Conservation (phyloP, 2,113 vertebrate species). For the Stigmatopora nigra region DNA sequence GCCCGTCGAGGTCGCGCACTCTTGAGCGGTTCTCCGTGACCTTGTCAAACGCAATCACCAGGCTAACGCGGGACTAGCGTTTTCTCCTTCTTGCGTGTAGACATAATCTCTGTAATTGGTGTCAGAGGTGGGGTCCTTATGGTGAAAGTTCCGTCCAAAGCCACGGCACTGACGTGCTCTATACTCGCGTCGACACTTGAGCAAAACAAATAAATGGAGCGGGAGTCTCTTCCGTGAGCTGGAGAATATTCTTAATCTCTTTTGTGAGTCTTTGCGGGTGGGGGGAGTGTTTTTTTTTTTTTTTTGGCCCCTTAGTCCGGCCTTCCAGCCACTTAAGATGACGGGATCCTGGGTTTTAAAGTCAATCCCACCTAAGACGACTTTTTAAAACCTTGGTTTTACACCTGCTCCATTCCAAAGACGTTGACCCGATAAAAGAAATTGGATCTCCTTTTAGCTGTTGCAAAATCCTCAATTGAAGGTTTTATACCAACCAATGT, state of each 20-base stretch:
- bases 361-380: conserved; percentile 44
- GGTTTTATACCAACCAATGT: background rate
- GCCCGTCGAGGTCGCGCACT: conserved; percentile 73
- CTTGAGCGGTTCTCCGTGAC: conserved; percentile 75
- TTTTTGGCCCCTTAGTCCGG: conserved; percentile 58
- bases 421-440: background rate
- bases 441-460: background rate
- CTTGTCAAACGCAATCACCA: conserved; percentile 83
- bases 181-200: conserved; percentile 73
- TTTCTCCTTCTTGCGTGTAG: conserved; percentile 79
- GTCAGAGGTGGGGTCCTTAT: conserved; percentile 77
- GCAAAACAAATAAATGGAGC: conserved; percentile 71
- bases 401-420: conserved; percentile 36
- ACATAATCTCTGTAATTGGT: conserved; percentile 99
- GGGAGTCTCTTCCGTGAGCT: conserved; percentile 70
- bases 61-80: conserved; percentile 74
- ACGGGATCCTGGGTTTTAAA: conserved; percentile 59
- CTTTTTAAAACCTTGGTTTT: conserved; percentile 28
- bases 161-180: conserved; percentile 78
- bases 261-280: conserved; percentile 44
- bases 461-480: background rate
- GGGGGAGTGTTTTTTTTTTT: conserved; percentile 68
- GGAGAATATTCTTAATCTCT: conserved; percentile 74
- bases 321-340: conserved; percentile 68
- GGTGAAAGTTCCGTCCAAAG: conserved; percentile 82